These are phyloP conservation scores for Capricornis sumatraensis DNA, from an alignment of 2,113 vertebrate genomes.

Conservation along the genomic window DNA sequence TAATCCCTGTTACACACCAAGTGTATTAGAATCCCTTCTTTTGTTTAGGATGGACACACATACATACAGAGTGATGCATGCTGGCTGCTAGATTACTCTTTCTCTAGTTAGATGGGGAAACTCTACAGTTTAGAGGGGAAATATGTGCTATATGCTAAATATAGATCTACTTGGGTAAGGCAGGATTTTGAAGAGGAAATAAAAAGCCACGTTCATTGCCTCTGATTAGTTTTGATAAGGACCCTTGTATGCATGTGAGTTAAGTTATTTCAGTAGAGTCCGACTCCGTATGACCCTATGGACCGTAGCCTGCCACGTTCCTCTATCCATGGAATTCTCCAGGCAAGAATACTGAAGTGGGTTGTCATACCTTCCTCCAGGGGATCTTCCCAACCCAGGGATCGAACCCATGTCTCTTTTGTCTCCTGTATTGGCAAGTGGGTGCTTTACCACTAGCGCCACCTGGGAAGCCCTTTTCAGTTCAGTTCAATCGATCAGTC, in stretches of 20 bases:
- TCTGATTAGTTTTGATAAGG: not conserved
- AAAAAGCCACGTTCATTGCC: not conserved
- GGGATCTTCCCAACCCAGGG: not conserved
- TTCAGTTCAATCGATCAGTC: not conserved
- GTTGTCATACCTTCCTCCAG: not conserved
- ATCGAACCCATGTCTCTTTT: not conserved
- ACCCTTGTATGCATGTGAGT: not conserved
- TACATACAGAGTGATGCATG: not conserved
- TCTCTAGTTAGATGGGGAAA: not conserved
- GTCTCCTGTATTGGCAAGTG: not conserved
- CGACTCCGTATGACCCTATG: not conserved
- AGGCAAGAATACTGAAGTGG: not conserved
- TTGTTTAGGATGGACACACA: not conserved
- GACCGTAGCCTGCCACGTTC: not conserved
- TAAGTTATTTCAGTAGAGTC: not conserved
- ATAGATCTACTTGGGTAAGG: not conserved
- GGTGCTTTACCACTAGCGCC: not conserved
- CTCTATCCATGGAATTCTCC: not conserved
- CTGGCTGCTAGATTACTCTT: not conserved
- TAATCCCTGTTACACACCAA: not conserved
- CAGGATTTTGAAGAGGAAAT: not conserved
- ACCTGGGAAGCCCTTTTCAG: not conserved
- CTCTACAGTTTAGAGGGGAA: not conserved
- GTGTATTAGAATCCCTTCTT: not conserved
- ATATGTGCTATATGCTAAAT: not conserved